phyloP scores from a whole-genome alignment of 2,113 vertebrate species.

The Seriola aureovittata region DNA sequence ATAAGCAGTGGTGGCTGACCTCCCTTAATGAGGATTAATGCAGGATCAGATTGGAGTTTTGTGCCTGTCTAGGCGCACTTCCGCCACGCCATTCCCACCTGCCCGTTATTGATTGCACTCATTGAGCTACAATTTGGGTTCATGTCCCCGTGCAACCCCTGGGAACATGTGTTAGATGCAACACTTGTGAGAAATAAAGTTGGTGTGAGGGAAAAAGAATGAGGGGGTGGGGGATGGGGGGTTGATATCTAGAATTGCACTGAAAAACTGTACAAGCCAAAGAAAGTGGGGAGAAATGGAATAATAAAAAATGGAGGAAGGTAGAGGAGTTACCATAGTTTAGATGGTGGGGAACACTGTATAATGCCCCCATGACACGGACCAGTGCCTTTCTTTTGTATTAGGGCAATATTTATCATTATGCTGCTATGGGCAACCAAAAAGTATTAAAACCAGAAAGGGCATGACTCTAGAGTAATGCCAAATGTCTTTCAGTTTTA shows the following conservation, averaged over 20 bases:
- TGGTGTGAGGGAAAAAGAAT: neutral
- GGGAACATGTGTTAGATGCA: slow-evolving; percentile 46
- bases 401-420: slow-evolving; percentile 37
- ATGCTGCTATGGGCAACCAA: slow-evolving; percentile 55
- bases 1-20: slow-evolving; percentile 54
- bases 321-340: neutral
- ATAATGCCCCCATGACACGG: slow-evolving; percentile 24
- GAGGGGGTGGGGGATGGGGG: neutral
- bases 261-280: neutral
- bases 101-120: slow-evolving; percentile 64
- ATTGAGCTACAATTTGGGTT: slow-evolving; percentile 54
- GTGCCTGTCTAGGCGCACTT: slow-evolving; percentile 49
- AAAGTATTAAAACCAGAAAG: slow-evolving; percentile 21
- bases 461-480: slow-evolving; percentile 11
- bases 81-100: slow-evolving; percentile 35
- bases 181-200: slow-evolving; percentile 28
- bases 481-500: slow-evolving; percentile 9
- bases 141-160: slow-evolving; percentile 33
- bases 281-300: neutral
- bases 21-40: slow-evolving; percentile 79
- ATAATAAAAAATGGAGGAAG: neutral
- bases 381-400: slow-evolving; percentile 25
- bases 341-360: slow-evolving; percentile 8
- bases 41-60: slow-evolving; percentile 63
- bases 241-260: slow-evolving; percentile 1